Evolutionary conservation across 2,888 invertebrate species (phyloP).

Genomic region (Chrysopilus asiliformis): DNA sequence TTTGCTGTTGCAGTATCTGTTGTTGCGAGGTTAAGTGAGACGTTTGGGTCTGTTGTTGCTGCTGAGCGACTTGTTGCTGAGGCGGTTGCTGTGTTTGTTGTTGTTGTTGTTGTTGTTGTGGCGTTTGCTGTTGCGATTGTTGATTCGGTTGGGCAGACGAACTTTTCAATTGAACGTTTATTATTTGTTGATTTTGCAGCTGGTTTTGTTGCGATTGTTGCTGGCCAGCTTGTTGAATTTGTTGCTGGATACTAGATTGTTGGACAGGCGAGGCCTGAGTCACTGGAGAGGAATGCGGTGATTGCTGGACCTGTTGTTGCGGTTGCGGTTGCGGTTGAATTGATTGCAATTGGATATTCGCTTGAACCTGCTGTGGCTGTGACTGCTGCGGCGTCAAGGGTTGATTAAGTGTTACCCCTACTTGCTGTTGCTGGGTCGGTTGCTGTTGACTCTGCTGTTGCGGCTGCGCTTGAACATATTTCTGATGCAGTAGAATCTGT

Average conservation of each 20-base stretch:
- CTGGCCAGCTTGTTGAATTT: constrained; percentile 14
- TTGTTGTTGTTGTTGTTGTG: constrained; percentile 11
- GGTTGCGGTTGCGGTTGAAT: constrained; percentile 7
- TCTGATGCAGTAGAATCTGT: constrained; percentile 7
- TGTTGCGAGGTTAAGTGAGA: constrained; percentile 29
- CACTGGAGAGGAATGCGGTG: constrained; percentile 14
- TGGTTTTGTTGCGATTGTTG: constrained; percentile 18
- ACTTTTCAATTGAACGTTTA: constrained; percentile 6
- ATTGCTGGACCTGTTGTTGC: constrained; percentile 19
- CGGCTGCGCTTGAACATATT: constrained; percentile 13
- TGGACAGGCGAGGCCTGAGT: constrained; percentile 14
- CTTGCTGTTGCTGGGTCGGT: constrained; percentile 18
- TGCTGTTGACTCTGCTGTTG: constrained; percentile 15
- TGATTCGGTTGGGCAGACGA: constrained; percentile 17
- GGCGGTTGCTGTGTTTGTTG: constrained; percentile 19
- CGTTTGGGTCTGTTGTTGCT: constrained; percentile 23
- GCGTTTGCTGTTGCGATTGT: constrained; percentile 19
- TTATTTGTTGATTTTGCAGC: constrained; percentile 19
- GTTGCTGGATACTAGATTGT: constrained; percentile 22
- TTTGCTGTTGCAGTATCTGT: constrained; percentile 25
- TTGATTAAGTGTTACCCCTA: constrained; percentile 8
- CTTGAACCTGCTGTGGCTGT: constrained; percentile 21
- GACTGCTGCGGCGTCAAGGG: constrained; percentile 23
- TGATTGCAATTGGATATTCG: constrained; percentile 26
- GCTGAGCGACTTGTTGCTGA: constrained; percentile 21